Evolutionary conservation across 2,113 vertebrate genomes (phyloP).

Genomic region (Sceloporus tristichus): DNA sequence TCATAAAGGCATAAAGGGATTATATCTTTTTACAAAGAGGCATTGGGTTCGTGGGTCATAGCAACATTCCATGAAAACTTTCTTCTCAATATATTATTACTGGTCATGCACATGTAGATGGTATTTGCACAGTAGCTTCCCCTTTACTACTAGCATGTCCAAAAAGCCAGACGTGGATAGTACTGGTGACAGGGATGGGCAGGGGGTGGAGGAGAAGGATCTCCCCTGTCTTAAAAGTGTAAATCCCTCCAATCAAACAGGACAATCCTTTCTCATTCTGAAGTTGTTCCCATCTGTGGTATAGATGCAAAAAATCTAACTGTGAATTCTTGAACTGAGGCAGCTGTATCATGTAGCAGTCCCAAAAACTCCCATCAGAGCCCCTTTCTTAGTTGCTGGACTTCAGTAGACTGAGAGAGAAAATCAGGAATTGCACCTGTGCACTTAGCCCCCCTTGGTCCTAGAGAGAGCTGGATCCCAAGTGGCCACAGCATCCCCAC

Average conservation of each 20-base stretch:
- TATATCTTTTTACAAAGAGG: background rate
- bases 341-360: background rate
- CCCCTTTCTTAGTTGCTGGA: background rate
- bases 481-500: no score
- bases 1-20: background rate
- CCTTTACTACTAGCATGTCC: background rate
- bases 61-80: background rate
- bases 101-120: background rate
- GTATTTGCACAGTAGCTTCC: background rate
- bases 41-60: background rate
- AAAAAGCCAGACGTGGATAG: background rate
- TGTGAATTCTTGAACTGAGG: background rate
- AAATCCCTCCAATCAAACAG: background rate
- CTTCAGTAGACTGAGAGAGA: background rate
- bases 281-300: background rate
- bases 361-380: background rate
- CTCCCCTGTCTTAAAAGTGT: background rate
- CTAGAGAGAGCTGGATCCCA: background rate
- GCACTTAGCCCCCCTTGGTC: background rate
- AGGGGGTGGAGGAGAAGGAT: background rate
- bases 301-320: background rate
- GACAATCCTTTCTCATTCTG: background rate
- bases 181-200: no score
- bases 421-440: background rate
- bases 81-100: background rate